Evolutionary conservation across 2,113 vertebrate species (phyloP).

Genomic region (Casuarius casuarius): DNA sequence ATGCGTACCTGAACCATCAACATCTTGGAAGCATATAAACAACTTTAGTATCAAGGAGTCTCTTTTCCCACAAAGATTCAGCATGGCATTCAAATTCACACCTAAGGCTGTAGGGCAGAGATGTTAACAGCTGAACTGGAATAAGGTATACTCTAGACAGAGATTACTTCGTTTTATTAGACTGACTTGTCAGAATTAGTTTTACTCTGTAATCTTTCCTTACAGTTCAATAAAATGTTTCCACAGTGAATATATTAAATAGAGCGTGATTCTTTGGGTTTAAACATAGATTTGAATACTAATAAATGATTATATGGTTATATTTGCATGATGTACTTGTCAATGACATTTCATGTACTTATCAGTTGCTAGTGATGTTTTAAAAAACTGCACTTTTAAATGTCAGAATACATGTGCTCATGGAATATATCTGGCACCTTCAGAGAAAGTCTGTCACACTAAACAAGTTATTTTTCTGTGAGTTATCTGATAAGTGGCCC

Average conservation of each 20-base stretch:
- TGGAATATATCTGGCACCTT: constrained; percentile 1
- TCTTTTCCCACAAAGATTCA: not conserved
- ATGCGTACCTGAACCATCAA: not conserved
- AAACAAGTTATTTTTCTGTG: constrained; percentile 37
- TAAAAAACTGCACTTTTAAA: constrained; percentile 7
- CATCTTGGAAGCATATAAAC: not conserved
- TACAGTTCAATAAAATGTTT: not conserved
- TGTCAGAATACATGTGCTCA: not conserved
- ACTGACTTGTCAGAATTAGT: not conserved
- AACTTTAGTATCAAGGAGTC: not conserved
- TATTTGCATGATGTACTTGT: not conserved
- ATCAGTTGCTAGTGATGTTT: not conserved
- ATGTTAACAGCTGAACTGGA: constrained; percentile 11
- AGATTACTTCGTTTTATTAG: not conserved
- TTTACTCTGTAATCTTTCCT: not conserved
- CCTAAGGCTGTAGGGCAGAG: not conserved
- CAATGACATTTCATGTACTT: not conserved
- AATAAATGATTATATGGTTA: not conserved
- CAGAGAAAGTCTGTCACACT: constrained; percentile 19
- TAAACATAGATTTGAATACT: not conserved
- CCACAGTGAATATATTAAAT: not conserved
- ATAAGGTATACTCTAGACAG: not conserved
- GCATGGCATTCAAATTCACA: constrained; percentile 6
- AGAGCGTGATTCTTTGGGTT: not conserved
- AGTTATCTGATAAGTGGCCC: constrained; percentile 29